Evolutionary conservation across 2,888 invertebrate genomes (phyloP).

Genomic region (Homarus gammarus): DNA sequence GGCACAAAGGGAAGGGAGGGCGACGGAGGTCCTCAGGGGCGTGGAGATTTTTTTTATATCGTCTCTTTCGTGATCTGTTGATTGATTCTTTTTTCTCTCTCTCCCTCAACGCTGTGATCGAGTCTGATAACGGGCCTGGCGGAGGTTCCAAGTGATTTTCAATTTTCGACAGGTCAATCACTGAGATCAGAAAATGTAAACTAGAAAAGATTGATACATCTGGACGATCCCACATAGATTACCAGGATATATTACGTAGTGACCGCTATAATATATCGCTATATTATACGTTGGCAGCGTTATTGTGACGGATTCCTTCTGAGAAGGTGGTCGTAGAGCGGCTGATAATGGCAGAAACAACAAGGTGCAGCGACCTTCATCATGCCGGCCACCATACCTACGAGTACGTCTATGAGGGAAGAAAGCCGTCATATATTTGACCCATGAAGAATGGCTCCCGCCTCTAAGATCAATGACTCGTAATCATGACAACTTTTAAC

Average conservation of each 20-base stretch:
- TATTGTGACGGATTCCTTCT: not conserved
- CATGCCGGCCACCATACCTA: not conserved
- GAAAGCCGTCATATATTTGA: not conserved
- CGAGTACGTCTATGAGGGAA: not conserved
- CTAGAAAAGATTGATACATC: not conserved
- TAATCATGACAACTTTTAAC: not conserved
- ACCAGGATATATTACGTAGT: not conserved
- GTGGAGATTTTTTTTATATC: too few species aligned
- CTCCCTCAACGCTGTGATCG: not conserved
- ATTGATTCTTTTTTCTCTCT: not conserved
- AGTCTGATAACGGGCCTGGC: not conserved
- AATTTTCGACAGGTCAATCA: constrained; percentile 1
- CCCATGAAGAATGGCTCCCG: not conserved
- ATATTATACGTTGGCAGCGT: not conserved
- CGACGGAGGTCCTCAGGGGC: too few species aligned
- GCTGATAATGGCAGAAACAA: not conserved
- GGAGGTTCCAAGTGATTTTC: not conserved
- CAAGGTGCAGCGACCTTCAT: not conserved
- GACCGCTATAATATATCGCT: not conserved
- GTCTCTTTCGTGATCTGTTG: not conserved
- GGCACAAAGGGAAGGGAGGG: too few species aligned
- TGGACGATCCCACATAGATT: not conserved
- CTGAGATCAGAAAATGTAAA: not conserved
- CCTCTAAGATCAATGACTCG: not conserved
- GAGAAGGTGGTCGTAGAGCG: not conserved